Evolutionary conservation across 1,140 invertebrate species (phyloP).

Genomic region (Cardiocondyla obscurior): DNA sequence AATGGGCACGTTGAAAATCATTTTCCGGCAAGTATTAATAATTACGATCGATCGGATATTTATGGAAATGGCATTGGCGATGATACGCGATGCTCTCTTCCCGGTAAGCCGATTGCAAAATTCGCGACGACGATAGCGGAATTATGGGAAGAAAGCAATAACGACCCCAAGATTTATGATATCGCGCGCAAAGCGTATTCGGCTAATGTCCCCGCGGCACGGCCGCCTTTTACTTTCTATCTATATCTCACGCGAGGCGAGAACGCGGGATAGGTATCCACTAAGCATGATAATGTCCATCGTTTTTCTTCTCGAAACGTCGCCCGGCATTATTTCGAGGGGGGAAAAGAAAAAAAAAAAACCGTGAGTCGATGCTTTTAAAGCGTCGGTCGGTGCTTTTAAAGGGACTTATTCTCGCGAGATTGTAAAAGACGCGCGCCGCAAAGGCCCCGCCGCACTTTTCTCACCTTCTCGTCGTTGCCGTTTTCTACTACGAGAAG

Average conservation of each 20-base stretch:
- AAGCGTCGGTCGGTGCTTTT: conserved; percentile 27
- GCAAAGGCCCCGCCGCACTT: conserved; percentile 3
- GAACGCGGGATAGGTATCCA: conserved; percentile 28
- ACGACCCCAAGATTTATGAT: conserved; percentile 49
- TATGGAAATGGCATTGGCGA: conserved; percentile 45
- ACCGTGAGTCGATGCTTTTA: conserved; percentile 33
- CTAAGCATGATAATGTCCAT: conserved; percentile 24
- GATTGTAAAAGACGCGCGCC: conserved; percentile 30
- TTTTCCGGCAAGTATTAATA: conserved; percentile 51
- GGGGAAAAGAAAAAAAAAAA: no score
- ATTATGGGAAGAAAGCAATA: conserved; percentile 61
- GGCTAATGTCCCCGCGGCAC: conserved; percentile 24
- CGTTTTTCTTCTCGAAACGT: conserved; percentile 45
- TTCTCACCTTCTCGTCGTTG: conserved; percentile 20
- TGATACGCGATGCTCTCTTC: background rate
- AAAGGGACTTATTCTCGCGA: conserved; percentile 33
- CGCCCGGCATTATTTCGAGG: conserved; percentile 44
- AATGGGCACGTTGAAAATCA: conserved; percentile 36
- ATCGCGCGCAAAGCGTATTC: conserved; percentile 14
- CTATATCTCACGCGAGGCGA: conserved; percentile 1
- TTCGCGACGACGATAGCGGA: conserved; percentile 40
- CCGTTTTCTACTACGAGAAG: background rate
- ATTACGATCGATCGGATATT: conserved; percentile 56
- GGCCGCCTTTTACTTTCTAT: background rate
- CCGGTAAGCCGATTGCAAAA: conserved; percentile 44